Percentiles rank a stretch among this genome's conserved stretches.
phyloP scores from a whole-genome alignment of 2,113 vertebrate genomes.

The Paracanthobrama guichenoti region DNA sequence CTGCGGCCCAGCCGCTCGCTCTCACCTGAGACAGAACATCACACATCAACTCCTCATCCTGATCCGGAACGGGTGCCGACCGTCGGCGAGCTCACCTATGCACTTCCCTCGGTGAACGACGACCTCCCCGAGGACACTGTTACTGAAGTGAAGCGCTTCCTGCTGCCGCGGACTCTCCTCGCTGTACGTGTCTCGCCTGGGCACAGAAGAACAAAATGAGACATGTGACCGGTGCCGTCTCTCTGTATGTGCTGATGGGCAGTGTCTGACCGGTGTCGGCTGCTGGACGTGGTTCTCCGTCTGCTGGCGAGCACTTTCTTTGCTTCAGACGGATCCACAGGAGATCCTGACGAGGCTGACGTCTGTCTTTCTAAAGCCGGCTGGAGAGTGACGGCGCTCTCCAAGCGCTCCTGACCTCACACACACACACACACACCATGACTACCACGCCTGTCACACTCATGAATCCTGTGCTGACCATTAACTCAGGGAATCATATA shows the following conservation, averaged over 20 bases:
- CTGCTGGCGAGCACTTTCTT: slow-evolving; percentile 74
- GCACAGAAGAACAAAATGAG: neutral
- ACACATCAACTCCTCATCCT: neutral
- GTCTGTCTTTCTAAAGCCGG: slow-evolving; percentile 66
- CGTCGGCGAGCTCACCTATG: slow-evolving; percentile 77
- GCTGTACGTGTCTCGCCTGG: slow-evolving; percentile 83
- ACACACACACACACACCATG: neutral
- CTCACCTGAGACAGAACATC: slow-evolving; percentile 69
- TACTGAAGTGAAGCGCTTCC: slow-evolving; percentile 83
- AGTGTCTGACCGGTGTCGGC: slow-evolving; percentile 79
- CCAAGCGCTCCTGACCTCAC: slow-evolving; percentile 82
- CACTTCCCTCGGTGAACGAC: slow-evolving; percentile 88
- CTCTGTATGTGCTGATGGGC: too few species aligned
- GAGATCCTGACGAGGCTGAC: slow-evolving; percentile 64
- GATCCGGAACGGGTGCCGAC: rapidly evolving
- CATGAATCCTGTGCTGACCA: too few species aligned
- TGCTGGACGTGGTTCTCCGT: slow-evolving; percentile 80
- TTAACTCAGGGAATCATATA: too few species aligned
- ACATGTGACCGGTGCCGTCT: neutral
- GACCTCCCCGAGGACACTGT: slow-evolving; percentile 79
- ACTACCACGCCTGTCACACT: too few species aligned
- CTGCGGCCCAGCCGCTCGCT: slow-evolving; percentile 84
- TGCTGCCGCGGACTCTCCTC: slow-evolving; percentile 80
- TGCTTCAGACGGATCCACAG: slow-evolving; percentile 68
- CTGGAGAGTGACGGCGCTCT: slow-evolving; percentile 69